Evolutionary conservation across 1,140 invertebrate species (phyloP), one percentile per base, ranked within the genome.

Genomic region (Micrasema minimum): DNA sequence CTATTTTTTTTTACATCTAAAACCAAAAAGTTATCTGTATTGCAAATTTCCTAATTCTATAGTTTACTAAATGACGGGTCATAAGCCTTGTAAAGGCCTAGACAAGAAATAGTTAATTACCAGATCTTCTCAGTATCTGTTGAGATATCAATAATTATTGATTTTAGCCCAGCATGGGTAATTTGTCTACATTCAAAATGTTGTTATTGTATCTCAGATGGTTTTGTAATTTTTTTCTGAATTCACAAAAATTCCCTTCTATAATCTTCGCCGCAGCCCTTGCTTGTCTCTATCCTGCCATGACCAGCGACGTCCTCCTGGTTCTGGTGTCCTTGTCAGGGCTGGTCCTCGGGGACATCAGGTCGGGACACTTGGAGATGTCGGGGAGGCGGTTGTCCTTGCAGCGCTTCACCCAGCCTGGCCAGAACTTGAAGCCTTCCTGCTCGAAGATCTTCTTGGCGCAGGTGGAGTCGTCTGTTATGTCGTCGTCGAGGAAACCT

Each of bases 341-440:
- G 10, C 37, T 43, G 9, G 26, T n/a, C 35, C 55, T 59, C 9
- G 22, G 14, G 26, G 61, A 31, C 20, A 22, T 9, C 53, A 62
- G 57, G 7, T 51, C 59, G 11, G 64, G 69, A 71, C 66, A 76
- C 16, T 71, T 71, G 50, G 57, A 64, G 16, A 85, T 71, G 38
- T 80, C 77, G 0, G 82, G 83, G 9, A 86, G 68, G 0, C 77
- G 69, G 45, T 83, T 80, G 20, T 78, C 78, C 45, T 88, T 87
- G 76, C 88, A 89, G 35, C 81, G 84, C 11, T 83, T 75, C 53
- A 66, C 61, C 79, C 79, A 80, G 7, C 74, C 74, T 11, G 72
- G 22, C 79, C 79, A 80, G 9, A 72, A 71, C 23, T 75, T 57
- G 66, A 79, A 80, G 9, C 77, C 76, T 26, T 78, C 74, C n/a